These are phyloP conservation scores for Uropsilus gracilis DNA, from an alignment of 2,113 vertebrate genomes.

Conservation along the genomic window DNA sequence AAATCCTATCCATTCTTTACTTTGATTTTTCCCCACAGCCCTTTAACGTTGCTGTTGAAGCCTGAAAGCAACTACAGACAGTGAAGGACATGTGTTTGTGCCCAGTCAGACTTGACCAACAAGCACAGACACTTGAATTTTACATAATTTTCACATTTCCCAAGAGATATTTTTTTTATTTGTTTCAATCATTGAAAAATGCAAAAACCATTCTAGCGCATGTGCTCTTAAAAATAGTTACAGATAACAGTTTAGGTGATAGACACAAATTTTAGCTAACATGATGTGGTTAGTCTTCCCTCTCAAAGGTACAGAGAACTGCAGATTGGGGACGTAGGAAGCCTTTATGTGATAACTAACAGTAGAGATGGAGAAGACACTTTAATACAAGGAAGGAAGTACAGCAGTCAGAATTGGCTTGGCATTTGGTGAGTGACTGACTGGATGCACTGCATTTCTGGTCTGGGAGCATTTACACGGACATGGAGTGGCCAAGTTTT, in stretches of 20 bases:
- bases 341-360: neutral
- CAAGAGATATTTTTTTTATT: neutral
- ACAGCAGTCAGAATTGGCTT: neutral
- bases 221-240: neutral
- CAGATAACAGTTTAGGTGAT: neutral
- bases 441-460: neutral
- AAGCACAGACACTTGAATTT: conserved; percentile 32
- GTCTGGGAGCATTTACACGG: neutral
- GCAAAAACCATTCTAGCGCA: neutral
- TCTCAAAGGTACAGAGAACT: neutral
- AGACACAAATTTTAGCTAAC: neutral
- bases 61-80: neutral
- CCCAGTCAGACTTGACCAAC: neutral
- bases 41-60: neutral
- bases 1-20: neutral
- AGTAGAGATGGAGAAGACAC: neutral
- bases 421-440: too few relatives aligned
- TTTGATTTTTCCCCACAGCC: neutral
- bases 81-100: neutral
- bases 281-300: neutral
- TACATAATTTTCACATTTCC: neutral
- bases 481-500: too few relatives aligned
- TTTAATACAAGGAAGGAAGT: too few relatives aligned
- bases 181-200: neutral
- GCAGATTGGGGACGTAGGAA: neutral